Base-by-base conservation (phyloP, 1,140 invertebrate genomes). In the Conus betulinus region DNA sequence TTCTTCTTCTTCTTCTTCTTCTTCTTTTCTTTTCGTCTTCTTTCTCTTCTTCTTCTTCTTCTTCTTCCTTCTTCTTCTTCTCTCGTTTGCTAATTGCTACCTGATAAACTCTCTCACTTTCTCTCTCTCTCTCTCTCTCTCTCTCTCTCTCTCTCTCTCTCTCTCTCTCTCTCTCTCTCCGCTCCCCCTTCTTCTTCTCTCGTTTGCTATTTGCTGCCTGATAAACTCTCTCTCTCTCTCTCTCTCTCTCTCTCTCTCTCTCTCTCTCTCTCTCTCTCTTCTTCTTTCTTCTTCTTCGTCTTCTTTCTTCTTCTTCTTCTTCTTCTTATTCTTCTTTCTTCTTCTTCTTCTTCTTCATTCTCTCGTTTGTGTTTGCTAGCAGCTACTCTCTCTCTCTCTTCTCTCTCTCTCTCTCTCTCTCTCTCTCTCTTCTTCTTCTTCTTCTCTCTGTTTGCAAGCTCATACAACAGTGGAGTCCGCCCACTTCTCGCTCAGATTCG, bases 371-470 rank as follows among this genome's bases (percentile, higher is more conserved):
- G 11, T 63, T 0, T 63, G 10, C 60, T 2, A 63, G 17, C 39
- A n/a, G n/a, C n/a, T n/a, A n/a, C 78, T 79, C 78, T 79, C 78
- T 79, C 78, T 79, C 78, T 79, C 78, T 79, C 78, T 79, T 52
- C 78, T 79, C 78, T 79, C 78, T n/a, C 78, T 79, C 78, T n/a
- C 78, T 53, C 82, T 84, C 25, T 84, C 82, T 84, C 82, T 84
- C 82, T 84, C 25, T 53, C 82, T 84, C 4, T 3, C 82, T 27
- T 11, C 13, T n/a, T 84, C 52, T 84, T 11, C 11, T 11, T 52
- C 3, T 11, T 53, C 82, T 39, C 60, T 63, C 60, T 63, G 11
- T 63, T 0, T 63, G 10, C 60, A 63, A 63, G 17, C 39, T 39
- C 39, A 39, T 39, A 39, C 39, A 39, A 39, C 39, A 39, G 39